Evolutionary conservation across 2,113 vertebrate species (phyloP).

Genomic region (Caranx melampygus): DNA sequence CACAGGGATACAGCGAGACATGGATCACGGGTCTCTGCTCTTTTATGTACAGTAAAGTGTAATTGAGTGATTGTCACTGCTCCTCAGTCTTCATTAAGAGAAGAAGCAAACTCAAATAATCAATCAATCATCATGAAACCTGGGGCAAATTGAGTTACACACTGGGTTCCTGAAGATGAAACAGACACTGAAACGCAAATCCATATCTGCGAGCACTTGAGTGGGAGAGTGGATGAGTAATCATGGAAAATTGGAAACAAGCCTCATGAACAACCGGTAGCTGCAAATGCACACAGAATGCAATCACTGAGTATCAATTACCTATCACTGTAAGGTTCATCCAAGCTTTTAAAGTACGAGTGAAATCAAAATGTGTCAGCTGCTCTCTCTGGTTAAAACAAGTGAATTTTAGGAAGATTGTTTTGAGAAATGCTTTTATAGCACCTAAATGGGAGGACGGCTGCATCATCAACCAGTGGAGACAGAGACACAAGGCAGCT

Average conservation of each 20-base stretch:
- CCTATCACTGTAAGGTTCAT: conserved; percentile 8
- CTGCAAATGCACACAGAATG: conserved; percentile 35
- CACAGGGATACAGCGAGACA: conserved; percentile 30
- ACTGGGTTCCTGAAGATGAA: conserved; percentile 57
- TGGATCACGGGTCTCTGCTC: conserved; percentile 19
- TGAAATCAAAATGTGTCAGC: background rate
- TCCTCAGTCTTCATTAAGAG: conserved; percentile 59
- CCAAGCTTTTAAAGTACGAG: background rate
- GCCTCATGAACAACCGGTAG: conserved; percentile 55
- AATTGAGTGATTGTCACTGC: conserved; percentile 57
- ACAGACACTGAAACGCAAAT: conserved; percentile 62
- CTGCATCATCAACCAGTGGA: background rate
- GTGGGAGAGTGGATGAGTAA: conserved; percentile 67
- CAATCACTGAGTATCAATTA: conserved; percentile 20
- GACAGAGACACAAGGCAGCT: background rate
- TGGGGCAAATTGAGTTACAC: conserved; percentile 57
- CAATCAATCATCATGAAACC: conserved; percentile 51
- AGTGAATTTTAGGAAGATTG: background rate
- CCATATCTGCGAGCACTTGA: conserved; percentile 67
- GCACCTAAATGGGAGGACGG: background rate
- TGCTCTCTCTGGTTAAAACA: background rate
- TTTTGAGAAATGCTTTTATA: conserved; percentile 1
- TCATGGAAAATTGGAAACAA: conserved; percentile 63
- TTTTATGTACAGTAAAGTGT: conserved; percentile 50
- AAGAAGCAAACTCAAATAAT: conserved; percentile 49